A percentile compares a stretch with the other conserved stretches of the same genome.
Conservation (phyloP, 2,797 vertebrate species). For the Falco biarmicus region DNA sequence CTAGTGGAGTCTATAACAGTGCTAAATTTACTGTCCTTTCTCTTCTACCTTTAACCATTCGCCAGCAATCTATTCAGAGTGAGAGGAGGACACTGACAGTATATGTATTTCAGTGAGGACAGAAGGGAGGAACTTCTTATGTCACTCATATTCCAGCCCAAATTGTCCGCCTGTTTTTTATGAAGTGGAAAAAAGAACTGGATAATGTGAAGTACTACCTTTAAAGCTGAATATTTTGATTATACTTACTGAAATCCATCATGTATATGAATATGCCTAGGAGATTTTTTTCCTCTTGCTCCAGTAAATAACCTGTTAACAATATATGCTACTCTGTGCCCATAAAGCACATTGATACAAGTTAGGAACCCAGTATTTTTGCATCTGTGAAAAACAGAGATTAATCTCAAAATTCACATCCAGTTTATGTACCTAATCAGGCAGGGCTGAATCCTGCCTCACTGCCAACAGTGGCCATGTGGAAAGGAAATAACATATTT, state of each 20-base stretch:
- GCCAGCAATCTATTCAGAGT: not conserved
- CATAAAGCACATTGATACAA: not conserved
- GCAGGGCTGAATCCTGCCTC: not conserved
- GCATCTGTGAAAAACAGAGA: not conserved
- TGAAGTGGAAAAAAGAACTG: not conserved
- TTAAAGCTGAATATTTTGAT: conserved; percentile 5
- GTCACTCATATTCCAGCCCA: not conserved
- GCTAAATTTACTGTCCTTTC: not conserved
- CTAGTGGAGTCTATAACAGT: not conserved
- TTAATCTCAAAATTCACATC: not conserved
- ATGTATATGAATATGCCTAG: not conserved
- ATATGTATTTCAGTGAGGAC: not conserved
- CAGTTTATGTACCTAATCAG: not conserved
- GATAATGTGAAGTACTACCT: not conserved
- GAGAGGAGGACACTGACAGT: not conserved
- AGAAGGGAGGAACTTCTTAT: not conserved
- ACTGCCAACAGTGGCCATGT: not conserved
- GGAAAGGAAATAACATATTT: not conserved
- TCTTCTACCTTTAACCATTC: not conserved
- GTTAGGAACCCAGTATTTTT: not conserved
- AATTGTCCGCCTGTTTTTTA: not conserved
- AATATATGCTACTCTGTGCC: not conserved
- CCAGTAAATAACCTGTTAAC: conserved; percentile 26
- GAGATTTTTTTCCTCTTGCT: not conserved
- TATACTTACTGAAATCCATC: conserved; percentile 24